Conservation (phyloP, 2,888 invertebrate species). For the Nomada fucata region DNA sequence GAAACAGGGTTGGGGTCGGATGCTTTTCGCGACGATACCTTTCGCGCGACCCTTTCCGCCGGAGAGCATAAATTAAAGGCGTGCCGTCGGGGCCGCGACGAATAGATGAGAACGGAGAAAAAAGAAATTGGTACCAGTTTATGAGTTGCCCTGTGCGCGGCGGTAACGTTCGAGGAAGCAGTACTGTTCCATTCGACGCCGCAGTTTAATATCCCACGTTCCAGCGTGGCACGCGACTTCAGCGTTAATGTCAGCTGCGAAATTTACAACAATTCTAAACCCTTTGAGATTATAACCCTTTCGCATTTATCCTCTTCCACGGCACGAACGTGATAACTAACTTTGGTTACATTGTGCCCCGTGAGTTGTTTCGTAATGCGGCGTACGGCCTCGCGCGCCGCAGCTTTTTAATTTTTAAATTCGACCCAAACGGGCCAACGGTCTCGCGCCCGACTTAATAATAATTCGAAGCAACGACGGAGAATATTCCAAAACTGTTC, state of each 20-base stretch:
- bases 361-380: slow-evolving; percentile 48
- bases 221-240: slow-evolving; percentile 49
- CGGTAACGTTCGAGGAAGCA: slow-evolving; percentile 22
- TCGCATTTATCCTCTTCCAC: slow-evolving; percentile 53
- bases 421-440: slow-evolving; percentile 7
- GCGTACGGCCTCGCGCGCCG: background rate
- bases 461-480: too few relatives aligned
- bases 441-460: too few relatives aligned
- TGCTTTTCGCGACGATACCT: background rate
- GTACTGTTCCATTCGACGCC: slow-evolving; percentile 38
- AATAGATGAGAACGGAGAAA: background rate
- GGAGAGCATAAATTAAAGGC: slow-evolving; percentile 5
- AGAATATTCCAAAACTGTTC: too few relatives aligned
- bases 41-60: background rate
- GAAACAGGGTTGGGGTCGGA: too few relatives aligned
- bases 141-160: background rate
- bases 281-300: slow-evolving; percentile 57
- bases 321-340: slow-evolving; percentile 56
- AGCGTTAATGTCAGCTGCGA: slow-evolving; percentile 58
- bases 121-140: slow-evolving; percentile 35
- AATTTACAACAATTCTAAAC: slow-evolving; percentile 61
- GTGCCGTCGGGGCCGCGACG: background rate
- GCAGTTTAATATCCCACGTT: slow-evolving; percentile 43
- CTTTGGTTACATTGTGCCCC: slow-evolving; percentile 38
- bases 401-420: slow-evolving; percentile 42